A percentile compares a stretch with the other conserved stretches of the same genome.
These are phyloP conservation scores for Choloepus hoffmanni DNA, from an alignment of 2,113 vertebrate species.

Conservation along the genomic window DNA sequence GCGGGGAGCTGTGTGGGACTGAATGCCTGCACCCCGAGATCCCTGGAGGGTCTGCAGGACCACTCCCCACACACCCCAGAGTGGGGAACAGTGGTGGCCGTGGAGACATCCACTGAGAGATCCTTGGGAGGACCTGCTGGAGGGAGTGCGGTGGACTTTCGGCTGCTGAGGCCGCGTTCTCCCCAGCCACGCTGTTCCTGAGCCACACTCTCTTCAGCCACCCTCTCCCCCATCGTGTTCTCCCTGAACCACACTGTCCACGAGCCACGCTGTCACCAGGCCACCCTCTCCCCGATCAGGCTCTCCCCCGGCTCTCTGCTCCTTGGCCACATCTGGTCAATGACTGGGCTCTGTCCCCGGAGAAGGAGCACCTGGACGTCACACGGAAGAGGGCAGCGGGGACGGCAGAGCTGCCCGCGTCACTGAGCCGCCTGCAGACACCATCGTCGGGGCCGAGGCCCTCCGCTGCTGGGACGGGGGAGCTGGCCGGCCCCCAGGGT, in stretches of 20 bases:
- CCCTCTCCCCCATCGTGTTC: too few relatives aligned
- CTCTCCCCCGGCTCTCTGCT: not conserved
- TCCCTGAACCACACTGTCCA: not conserved
- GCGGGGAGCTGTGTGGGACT: too few relatives aligned
- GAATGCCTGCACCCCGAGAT: not conserved
- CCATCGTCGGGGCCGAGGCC: not conserved
- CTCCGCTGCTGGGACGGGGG: not conserved
- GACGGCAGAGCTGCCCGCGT: not conserved
- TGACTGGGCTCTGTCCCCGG: rapidly evolving
- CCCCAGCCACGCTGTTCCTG: too few relatives aligned
- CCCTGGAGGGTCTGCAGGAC: not conserved
- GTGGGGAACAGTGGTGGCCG: not conserved
- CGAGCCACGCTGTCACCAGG: not conserved
- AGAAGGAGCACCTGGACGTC: not conserved
- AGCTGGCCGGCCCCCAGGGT: too few relatives aligned
- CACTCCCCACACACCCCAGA: too few relatives aligned
- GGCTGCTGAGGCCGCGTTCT: too few relatives aligned
- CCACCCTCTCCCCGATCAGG: not conserved
- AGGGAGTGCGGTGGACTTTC: not conserved
- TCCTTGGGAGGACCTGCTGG: too few relatives aligned
- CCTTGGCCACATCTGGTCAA: not conserved
- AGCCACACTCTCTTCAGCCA: not conserved
- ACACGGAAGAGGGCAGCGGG: too few relatives aligned
- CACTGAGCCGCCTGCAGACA: not conserved
- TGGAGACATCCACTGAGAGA: not conserved